Percentiles rank a stretch among this genome's conserved stretches.
Evolutionary conservation across 2,113 vertebrate species (phyloP).

Genomic region (Megaceryle maxima): DNA sequence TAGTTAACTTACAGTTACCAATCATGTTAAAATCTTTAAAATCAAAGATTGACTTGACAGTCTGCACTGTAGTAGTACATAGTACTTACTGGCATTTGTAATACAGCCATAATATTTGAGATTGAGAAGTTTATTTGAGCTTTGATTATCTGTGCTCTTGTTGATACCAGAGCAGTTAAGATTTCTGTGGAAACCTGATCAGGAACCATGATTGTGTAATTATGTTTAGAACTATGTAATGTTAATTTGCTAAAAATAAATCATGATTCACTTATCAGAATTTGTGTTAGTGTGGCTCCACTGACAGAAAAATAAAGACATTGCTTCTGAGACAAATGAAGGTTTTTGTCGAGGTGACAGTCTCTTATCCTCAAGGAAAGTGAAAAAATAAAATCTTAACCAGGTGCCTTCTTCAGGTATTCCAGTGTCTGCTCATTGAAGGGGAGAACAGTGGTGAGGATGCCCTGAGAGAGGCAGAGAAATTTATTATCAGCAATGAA

Average conservation of each 20-base stretch:
- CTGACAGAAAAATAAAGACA: not conserved
- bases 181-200: not conserved
- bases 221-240: not conserved
- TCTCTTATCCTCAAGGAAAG: not conserved
- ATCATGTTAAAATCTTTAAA: not conserved
- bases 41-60: not conserved
- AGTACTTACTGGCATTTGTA: not conserved
- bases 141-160: not conserved
- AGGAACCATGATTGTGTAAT: not conserved
- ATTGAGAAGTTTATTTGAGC: not conserved
- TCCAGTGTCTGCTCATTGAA: constrained; percentile 92
- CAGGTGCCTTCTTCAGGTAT: constrained; percentile 76
- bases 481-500: constrained; percentile 83
- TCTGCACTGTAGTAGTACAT: not conserved
- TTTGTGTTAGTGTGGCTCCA: not conserved
- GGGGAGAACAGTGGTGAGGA: constrained; percentile 89
- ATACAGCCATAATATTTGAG: not conserved
- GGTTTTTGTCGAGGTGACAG: not conserved
- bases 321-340: not conserved
- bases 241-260: not conserved
- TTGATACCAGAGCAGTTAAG: not conserved
- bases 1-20: not conserved
- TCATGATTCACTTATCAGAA: not conserved
- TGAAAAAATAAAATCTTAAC: not conserved
- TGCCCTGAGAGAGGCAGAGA: constrained; percentile 87